Evolutionary conservation across 2,113 vertebrate genomes (phyloP).

Genomic region (Hemiscyllium ocellatum): DNA sequence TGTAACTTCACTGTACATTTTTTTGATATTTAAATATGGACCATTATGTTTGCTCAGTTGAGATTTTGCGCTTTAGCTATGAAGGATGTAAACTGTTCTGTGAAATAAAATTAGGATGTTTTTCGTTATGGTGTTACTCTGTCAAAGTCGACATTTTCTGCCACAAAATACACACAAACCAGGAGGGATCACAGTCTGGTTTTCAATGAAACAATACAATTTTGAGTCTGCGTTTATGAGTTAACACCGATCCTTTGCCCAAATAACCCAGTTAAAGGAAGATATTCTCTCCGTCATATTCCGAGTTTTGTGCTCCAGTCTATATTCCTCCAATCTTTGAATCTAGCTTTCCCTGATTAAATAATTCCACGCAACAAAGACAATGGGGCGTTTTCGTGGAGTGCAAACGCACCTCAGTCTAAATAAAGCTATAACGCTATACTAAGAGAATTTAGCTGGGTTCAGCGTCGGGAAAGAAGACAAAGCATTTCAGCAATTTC

Average conservation of each 20-base stretch:
- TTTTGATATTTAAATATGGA: constrained; percentile 31
- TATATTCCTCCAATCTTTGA: not conserved
- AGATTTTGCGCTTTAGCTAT: not conserved
- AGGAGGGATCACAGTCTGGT: not conserved
- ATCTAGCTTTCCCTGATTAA: not conserved
- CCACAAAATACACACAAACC: too few species aligned
- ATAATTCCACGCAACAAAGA: not conserved
- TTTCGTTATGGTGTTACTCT: not conserved
- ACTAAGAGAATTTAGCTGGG: too few species aligned
- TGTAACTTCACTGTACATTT: constrained; percentile 29
- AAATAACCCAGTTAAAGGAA: not conserved
- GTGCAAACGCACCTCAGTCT: not conserved
- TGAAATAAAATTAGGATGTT: constrained; percentile 32
- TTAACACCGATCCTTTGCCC: not conserved
- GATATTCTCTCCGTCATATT: not conserved
- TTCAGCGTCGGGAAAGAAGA: not conserved
- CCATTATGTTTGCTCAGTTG: constrained; percentile 8
- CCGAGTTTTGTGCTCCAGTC: not conserved
- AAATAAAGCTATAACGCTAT: not conserved
- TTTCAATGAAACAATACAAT: constrained; percentile 27
- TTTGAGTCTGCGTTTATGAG: too few species aligned
- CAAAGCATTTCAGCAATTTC: not conserved
- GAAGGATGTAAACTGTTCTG: constrained; percentile 34
- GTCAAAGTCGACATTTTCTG: not conserved
- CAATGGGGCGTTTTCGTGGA: not conserved